Conservation (phyloP, 2,113 vertebrate genomes). For the Recurvirostra avosetta region DNA sequence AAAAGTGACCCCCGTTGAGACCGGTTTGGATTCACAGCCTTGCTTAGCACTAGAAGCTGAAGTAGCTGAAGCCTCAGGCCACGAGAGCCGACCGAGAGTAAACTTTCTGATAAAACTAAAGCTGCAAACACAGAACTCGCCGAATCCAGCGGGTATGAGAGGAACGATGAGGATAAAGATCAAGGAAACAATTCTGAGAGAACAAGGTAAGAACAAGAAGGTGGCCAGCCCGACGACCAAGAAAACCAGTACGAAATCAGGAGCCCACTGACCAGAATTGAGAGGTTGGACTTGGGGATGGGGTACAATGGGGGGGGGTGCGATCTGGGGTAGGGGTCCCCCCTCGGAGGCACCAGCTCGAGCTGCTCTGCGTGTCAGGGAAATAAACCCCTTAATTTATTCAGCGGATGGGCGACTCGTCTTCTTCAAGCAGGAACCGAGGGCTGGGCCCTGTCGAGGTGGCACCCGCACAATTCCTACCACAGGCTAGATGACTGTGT, state of each 20-base stretch:
- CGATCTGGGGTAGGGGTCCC: neutral
- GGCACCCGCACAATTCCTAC: neutral
- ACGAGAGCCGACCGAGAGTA: neutral
- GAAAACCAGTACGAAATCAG: neutral
- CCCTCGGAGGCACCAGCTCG: neutral
- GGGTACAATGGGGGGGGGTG: neutral
- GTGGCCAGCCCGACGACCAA: neutral
- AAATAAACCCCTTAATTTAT: neutral
- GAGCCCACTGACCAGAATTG: neutral
- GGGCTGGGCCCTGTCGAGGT: neutral
- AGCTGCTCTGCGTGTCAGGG: neutral
- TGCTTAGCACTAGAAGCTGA: neutral
- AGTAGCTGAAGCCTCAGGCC: no score
- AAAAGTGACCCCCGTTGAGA: neutral
- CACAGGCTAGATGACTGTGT: neutral
- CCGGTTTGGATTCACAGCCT: neutral
- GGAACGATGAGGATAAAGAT: neutral
- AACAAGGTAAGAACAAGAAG: neutral
- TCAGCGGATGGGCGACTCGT: fast-evolving
- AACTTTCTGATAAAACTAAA: neutral
- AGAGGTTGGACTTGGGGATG: neutral
- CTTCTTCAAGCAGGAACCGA: fast-evolving
- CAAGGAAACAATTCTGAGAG: neutral
- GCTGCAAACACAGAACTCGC: no score
- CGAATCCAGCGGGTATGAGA: fast-evolving